Conservation (phyloP, 2,797 vertebrate genomes). For the Anas bahamensis region DNA sequence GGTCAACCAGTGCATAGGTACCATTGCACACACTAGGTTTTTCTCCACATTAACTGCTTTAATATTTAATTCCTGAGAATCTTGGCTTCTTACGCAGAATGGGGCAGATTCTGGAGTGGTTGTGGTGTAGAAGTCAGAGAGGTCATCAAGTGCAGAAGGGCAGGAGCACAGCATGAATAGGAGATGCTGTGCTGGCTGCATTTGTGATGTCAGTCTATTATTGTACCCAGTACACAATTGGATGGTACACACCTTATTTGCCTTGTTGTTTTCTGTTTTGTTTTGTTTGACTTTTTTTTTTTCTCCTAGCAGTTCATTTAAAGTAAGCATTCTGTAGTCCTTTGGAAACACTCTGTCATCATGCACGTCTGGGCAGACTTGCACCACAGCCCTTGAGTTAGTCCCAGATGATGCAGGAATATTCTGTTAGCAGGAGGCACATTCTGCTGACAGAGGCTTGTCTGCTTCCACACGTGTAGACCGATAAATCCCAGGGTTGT, state of each 20-base stretch:
- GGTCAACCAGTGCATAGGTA: neutral
- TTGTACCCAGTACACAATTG: neutral
- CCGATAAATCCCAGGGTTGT: neutral
- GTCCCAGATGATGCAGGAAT: neutral
- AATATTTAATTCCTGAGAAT: neutral
- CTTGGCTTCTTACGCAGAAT: neutral
- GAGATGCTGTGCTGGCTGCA: neutral
- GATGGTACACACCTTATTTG: neutral
- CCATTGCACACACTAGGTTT: neutral
- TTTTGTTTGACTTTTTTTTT: neutral
- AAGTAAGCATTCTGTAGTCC: neutral
- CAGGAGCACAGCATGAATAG: neutral
- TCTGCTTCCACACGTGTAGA: neutral
- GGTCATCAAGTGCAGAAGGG: neutral
- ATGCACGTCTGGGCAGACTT: neutral
- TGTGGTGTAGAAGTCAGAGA: neutral
- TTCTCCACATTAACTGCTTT: neutral
- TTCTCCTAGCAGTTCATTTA: neutral
- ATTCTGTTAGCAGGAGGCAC: neutral
- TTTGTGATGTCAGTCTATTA: neutral
- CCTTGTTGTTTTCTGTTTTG: neutral
- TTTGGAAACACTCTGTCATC: neutral
- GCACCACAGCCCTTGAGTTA: neutral
- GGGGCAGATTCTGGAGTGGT: neutral
- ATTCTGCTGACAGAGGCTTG: neutral